Conservation (phyloP, 2,113 vertebrate species). For the Leiothrix lutea region DNA sequence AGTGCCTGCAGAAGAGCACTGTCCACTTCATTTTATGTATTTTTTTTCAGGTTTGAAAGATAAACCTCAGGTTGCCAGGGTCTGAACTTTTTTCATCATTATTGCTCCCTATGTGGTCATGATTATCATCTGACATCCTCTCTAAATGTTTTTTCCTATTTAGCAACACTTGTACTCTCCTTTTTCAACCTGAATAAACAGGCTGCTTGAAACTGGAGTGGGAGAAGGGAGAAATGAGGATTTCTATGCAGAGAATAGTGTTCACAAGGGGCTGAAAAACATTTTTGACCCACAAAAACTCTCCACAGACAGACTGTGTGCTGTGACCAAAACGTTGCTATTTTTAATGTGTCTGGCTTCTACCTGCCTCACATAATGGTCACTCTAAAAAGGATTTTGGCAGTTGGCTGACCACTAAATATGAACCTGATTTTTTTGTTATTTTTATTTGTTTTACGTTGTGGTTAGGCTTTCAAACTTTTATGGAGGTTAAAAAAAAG, state of each 20-base stretch:
- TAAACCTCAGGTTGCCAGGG: constrained; percentile 18
- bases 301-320: background rate
- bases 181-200: constrained; percentile 51
- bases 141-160: constrained; percentile 54
- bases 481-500: too few relatives aligned
- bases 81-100: constrained; percentile 8
- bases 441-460: constrained; percentile 17
- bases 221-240: background rate
- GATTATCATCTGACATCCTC: constrained; percentile 61
- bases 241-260: constrained; percentile 12
- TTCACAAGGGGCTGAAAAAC: background rate
- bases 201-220: constrained; percentile 15
- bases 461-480: background rate
- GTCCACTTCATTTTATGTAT: background rate
- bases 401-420: constrained; percentile 6
- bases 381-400: constrained; percentile 28
- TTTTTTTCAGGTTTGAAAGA: background rate
- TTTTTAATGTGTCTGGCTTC: constrained; percentile 45
- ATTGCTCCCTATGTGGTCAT: constrained; percentile 65
- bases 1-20: background rate
- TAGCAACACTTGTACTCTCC: constrained; percentile 20
- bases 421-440: background rate
- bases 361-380: constrained; percentile 40
- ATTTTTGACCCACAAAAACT: background rate
- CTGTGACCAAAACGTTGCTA: constrained; percentile 9